Conservation (phyloP, 2,888 invertebrate genomes). For the Habrosyne pyritoides region DNA sequence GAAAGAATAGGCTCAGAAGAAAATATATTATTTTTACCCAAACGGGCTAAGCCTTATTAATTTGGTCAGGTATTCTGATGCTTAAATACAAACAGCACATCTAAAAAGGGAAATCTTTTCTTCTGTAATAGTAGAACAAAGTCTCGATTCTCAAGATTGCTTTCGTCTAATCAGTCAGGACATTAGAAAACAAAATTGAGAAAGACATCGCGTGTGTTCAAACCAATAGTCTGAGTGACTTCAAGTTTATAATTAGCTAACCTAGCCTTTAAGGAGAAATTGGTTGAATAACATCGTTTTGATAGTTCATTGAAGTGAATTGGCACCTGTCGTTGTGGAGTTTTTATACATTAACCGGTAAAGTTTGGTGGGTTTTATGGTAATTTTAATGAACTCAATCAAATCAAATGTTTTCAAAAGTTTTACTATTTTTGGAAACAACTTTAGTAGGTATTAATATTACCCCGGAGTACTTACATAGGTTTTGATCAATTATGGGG, state of each 20-base stretch:
- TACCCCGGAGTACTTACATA: too few relatives aligned
- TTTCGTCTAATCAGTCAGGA: slow-evolving; percentile 11
- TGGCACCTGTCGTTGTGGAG: neutral
- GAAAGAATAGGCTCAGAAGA: too few relatives aligned
- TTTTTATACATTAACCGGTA: neutral
- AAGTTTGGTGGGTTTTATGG: neutral
- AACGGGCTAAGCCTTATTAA: too few relatives aligned
- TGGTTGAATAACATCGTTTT: slow-evolving; percentile 28
- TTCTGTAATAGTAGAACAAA: slow-evolving; percentile 24
- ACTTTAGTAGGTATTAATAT: too few relatives aligned
- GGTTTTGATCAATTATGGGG: too few relatives aligned
- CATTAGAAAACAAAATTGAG: slow-evolving; percentile 35
- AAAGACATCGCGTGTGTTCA: slow-evolving; percentile 58
- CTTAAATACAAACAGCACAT: too few relatives aligned
- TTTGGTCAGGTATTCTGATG: too few relatives aligned
- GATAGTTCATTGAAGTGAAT: slow-evolving; percentile 9
- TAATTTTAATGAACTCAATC: neutral
- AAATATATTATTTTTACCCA: too few relatives aligned
- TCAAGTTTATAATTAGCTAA: slow-evolving; percentile 51
- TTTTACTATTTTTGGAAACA: too few relatives aligned
- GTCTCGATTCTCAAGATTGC: slow-evolving; percentile 18
- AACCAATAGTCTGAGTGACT: slow-evolving; percentile 59
- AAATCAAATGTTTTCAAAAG: too few relatives aligned
- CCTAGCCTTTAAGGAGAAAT: slow-evolving; percentile 17
- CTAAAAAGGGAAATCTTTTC: slow-evolving; percentile 12